Evolutionary conservation across 2,113 vertebrate genomes (phyloP).

Genomic region (Phrynosoma blainvillii): DNA sequence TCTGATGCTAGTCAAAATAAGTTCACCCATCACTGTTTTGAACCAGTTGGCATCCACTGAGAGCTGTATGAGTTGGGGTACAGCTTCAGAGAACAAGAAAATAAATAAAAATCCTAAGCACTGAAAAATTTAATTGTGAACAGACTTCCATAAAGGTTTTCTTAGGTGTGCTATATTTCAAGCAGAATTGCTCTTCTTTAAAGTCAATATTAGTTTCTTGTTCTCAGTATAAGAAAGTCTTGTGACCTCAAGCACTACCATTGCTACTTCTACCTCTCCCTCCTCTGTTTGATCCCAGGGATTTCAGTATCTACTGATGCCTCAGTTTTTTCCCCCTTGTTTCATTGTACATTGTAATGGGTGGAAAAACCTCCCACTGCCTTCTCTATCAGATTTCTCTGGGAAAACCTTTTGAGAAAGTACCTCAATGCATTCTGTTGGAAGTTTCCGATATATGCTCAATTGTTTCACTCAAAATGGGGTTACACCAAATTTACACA

Average conservation of each 20-base stretch:
- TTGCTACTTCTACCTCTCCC: not conserved
- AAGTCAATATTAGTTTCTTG: not conserved
- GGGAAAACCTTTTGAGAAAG: fast-evolving
- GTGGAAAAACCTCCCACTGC: not conserved
- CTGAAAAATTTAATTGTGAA: not conserved
- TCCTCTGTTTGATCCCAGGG: not conserved
- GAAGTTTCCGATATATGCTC: not conserved
- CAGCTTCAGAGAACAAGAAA: not conserved
- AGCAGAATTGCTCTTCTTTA: not conserved
- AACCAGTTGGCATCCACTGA: not conserved
- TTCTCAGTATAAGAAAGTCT: not conserved
- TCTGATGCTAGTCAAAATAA: not conserved
- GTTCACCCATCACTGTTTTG: not conserved
- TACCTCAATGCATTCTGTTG: not conserved
- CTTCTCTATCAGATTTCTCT: not conserved
- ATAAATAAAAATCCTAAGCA: not conserved
- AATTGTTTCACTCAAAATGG: not conserved
- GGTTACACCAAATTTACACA: slow-evolving; percentile 47
- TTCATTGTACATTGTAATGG: not conserved
- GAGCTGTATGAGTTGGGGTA: not conserved
- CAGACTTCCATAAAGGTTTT: not conserved
- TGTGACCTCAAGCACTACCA: not conserved
- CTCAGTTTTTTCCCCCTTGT: not conserved
- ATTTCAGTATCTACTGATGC: not conserved
- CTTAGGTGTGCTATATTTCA: not conserved